These are phyloP conservation scores for Dorcus parallelipipedus DNA, from an alignment of 2,888 invertebrate species.

Conservation along the genomic window DNA sequence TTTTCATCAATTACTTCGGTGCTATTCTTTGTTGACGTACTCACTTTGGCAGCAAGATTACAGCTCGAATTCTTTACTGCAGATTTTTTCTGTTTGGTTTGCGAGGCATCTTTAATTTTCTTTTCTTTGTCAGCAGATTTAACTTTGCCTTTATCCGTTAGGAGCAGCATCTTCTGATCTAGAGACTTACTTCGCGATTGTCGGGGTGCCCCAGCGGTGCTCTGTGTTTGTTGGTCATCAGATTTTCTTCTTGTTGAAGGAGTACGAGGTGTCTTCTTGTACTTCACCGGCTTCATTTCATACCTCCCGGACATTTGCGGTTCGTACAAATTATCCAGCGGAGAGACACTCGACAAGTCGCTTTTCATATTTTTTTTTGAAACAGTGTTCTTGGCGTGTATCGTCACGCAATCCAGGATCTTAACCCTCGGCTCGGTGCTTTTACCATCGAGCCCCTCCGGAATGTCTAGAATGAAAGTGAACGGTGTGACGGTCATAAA, in stretches of 20 bases:
- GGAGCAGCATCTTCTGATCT: constrained; percentile 1
- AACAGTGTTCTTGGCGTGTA: background rate
- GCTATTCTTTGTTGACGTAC: too few species aligned
- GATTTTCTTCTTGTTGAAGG: background rate
- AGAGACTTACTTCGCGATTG: constrained; percentile 12
- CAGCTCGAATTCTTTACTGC: too few species aligned
- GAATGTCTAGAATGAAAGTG: constrained; percentile 29
- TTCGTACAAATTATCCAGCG: constrained; percentile 8
- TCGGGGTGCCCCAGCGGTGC: background rate
- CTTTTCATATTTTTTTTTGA: background rate
- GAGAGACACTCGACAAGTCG: background rate
- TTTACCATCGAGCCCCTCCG: background rate
- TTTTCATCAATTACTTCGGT: too few species aligned
- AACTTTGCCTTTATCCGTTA: background rate
- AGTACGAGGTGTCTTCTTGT: too few species aligned
- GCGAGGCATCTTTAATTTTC: too few species aligned
- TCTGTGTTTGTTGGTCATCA: background rate
- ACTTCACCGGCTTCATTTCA: background rate
- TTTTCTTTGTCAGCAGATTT: too few species aligned
- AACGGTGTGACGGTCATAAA: constrained; percentile 29
- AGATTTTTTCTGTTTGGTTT: too few species aligned
- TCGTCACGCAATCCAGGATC: constrained; percentile 10
- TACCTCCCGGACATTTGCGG: background rate
- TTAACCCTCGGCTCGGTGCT: constrained; percentile 7
- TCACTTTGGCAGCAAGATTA: too few species aligned